These are phyloP conservation scores for Patella pellucida DNA, from an alignment of 2,888 invertebrate genomes.

Conservation along the genomic window DNA sequence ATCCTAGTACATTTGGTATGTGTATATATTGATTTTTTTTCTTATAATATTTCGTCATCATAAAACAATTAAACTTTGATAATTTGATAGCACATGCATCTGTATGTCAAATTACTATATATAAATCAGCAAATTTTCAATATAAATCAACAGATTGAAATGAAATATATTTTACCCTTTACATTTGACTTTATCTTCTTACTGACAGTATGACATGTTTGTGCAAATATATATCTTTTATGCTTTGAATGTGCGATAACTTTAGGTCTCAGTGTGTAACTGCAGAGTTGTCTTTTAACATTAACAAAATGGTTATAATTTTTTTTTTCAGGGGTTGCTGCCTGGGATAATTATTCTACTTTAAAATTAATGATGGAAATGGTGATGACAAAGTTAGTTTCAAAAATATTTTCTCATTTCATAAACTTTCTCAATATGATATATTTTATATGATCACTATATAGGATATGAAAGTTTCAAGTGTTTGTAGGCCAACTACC, in stretches of 20 bases:
- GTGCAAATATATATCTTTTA: too few species aligned
- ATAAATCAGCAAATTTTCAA: background rate
- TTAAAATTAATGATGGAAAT: conserved; percentile 93
- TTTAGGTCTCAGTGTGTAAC: background rate
- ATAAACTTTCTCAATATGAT: background rate
- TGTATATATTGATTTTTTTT: background rate
- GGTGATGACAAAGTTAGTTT: conserved; percentile 89
- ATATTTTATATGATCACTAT: background rate
- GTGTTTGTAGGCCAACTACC: too few species aligned
- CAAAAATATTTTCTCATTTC: background rate
- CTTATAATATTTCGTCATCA: background rate
- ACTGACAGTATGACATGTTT: too few species aligned
- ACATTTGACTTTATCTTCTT: too few species aligned
- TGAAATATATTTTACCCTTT: background rate
- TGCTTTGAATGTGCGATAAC: too few species aligned
- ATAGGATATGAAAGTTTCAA: background rate
- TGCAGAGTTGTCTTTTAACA: conserved; percentile 2
- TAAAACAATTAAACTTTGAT: too few species aligned
- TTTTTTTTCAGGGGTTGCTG: conserved; percentile 73
- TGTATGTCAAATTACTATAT: background rate
- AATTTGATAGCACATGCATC: too few species aligned
- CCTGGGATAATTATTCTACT: conserved; percentile 92
- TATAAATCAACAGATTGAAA: background rate
- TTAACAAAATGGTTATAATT: background rate
- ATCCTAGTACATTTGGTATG: conserved; percentile 88